Conservation (phyloP, 2,888 invertebrate genomes). For the Parelbella ahira region DNA sequence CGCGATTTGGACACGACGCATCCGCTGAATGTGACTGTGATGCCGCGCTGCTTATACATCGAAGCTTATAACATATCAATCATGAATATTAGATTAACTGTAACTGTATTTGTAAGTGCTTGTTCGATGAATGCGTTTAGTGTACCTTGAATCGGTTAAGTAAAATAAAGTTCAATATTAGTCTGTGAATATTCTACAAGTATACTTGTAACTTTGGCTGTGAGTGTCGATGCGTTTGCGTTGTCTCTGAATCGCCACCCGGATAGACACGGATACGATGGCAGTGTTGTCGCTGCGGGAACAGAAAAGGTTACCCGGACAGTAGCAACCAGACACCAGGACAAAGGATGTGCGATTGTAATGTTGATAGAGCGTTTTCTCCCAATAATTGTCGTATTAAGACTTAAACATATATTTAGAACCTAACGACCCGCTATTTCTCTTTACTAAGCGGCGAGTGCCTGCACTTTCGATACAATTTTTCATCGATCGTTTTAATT, state of each 20-base stretch:
- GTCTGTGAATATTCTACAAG: no score
- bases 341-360: constrained; percentile 42
- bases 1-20: constrained; percentile 34
- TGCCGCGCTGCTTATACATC: constrained; percentile 14
- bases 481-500: constrained; percentile 32
- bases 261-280: neutral
- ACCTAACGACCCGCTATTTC: constrained; percentile 7
- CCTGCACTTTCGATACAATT: constrained; percentile 28
- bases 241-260: constrained; percentile 31
- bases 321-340: constrained; percentile 47
- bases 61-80: constrained; percentile 25
- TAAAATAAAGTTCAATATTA: no score
- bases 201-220: no score
- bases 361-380: constrained; percentile 40
- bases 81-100: constrained; percentile 7
- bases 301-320: neutral
- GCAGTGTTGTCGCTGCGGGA: neutral
- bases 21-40: constrained; percentile 20
- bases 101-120: constrained; percentile 13
- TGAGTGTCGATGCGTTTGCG: constrained; percentile 32
- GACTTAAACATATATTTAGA: constrained; percentile 37
- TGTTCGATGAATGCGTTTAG: neutral
- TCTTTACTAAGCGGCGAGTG: constrained; percentile 2
- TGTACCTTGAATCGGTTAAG: neutral
- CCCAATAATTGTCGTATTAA: constrained; percentile 48